Base-by-base conservation (phyloP, 2,888 invertebrate genomes). In the Drymonia ruficornis region DNA sequence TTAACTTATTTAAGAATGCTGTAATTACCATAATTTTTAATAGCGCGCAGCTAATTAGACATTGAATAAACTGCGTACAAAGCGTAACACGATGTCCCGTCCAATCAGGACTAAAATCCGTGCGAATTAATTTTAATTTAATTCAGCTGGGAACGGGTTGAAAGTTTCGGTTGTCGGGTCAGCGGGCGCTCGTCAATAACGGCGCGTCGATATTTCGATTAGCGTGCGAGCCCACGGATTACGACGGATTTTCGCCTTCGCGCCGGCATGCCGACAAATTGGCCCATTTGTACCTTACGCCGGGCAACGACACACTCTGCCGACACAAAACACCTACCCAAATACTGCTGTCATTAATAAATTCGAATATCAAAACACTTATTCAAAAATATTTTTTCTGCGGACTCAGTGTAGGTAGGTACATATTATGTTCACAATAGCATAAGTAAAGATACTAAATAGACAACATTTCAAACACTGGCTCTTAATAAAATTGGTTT, bases 201-300 rank as follows among this genome's bases (percentile, higher is more conserved):
- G 81, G 67, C 64, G 74, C 82, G 89, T 85, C 89, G 87, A 89
- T 91, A 89, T 89, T 89, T 88, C 91, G 91, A 91, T 91, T 91
- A 91, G 91, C 89, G 80, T 74, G 82, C 82, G 80, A 80, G 83
- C 76, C 80, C 78, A 76, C 80, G 91, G 91, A 87, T 91, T 91
- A 91, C 81, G 80, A 65, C 83, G 91, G 91, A 84, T 91, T 91
- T 85, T 88, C 91, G 91, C 91, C 87, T 90, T 86, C 76, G 67
- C 81, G 74, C 78, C 69, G 64, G 63, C 72, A 56, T 63, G 66
- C 62, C 84, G 87, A 90, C 90, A 90, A 91, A 91, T 91, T 83
- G 88, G 78, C 76, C 84, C 81, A 91, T 90, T 91, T 91, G 87
- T 89, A 86, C 83, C 78, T 80, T 70, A 62, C 72, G 57, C 67